A percentile compares a stretch with the other conserved stretches of the same genome.
Evolutionary conservation across 2,888 invertebrate species (phyloP).

Genomic region (Morpho helenor): DNA sequence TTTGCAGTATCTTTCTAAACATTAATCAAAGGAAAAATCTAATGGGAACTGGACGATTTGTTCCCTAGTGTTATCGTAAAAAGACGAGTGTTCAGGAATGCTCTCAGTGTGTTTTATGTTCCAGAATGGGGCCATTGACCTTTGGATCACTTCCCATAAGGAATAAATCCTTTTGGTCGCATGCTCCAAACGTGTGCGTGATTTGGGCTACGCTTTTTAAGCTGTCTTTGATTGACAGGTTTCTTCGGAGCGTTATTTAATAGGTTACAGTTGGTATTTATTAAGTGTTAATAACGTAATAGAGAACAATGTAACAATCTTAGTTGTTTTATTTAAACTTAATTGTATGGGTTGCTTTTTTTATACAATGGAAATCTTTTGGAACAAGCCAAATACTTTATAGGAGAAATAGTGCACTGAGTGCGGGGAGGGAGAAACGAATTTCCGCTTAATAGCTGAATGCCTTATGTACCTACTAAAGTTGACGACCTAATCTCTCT

Average conservation of each 20-base stretch:
- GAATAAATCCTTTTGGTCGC: background rate
- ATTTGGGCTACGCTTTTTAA: background rate
- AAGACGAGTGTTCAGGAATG: slow-evolving; percentile 20
- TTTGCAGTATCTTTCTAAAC: background rate
- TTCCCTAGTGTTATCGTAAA: slow-evolving; percentile 20
- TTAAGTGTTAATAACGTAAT: too few relatives aligned
- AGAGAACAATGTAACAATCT: too few relatives aligned
- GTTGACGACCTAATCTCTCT: too few relatives aligned
- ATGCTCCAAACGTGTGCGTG: background rate
- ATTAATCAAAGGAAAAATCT: slow-evolving; percentile 19
- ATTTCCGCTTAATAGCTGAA: too few relatives aligned
- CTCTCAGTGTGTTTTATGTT: slow-evolving; percentile 23
- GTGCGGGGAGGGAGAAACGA: too few relatives aligned
- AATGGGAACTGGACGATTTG: slow-evolving; percentile 20
- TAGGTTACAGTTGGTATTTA: background rate
- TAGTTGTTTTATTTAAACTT: too few relatives aligned
- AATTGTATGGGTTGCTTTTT: too few relatives aligned
- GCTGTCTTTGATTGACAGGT: background rate
- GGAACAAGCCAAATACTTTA: too few relatives aligned
- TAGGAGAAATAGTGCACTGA: too few relatives aligned
- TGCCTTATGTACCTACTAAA: too few relatives aligned
- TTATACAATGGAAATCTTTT: too few relatives aligned
- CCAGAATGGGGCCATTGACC: slow-evolving; percentile 29
- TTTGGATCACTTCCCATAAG: slow-evolving; percentile 21
- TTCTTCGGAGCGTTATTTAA: background rate